A percentile compares a stretch with the other conserved stretches of the same genome.
Conservation (phyloP, 1,140 invertebrate species). For the Drosophila athabasca region DNA sequence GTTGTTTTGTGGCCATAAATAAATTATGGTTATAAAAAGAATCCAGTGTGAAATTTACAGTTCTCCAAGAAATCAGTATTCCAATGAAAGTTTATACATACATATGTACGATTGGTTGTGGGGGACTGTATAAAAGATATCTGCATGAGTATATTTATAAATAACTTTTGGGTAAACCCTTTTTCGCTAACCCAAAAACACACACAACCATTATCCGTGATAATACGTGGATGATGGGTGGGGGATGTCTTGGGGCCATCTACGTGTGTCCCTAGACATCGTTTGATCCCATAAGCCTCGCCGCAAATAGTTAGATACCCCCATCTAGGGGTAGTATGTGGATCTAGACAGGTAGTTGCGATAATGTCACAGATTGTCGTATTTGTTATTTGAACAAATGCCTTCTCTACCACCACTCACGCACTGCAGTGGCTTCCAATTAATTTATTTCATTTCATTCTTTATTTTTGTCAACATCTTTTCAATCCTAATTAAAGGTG, state of each 20-base stretch:
- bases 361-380: conserved; percentile 58
- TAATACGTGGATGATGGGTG: too few species aligned
- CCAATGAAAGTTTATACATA: not conserved
- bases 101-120: too few species aligned
- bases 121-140: not conserved
- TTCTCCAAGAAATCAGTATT: conserved; percentile 41
- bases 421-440: conserved; percentile 69
- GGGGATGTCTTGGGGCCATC: too few species aligned
- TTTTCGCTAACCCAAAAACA: conserved; percentile 5
- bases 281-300: conserved; percentile 31
- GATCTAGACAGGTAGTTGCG: conserved; percentile 32
- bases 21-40: conserved; percentile 31
- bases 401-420: conserved; percentile 31
- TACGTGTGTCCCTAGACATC: conserved; percentile 12
- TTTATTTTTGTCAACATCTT: conserved; percentile 10
- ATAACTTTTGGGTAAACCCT: conserved; percentile 10
- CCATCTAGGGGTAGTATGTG: too few species aligned
- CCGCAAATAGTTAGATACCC: conserved; percentile 24
- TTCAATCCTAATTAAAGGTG: conserved; percentile 5
- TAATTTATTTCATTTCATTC: conserved; percentile 45
- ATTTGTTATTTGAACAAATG: conserved; percentile 63
- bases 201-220: not conserved
- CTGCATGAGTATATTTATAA: conserved; percentile 19
- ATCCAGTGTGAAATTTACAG: conserved; percentile 20
- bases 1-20: conserved; percentile 13